Evolutionary conservation across 2,797 vertebrate genomes (phyloP).

Genomic region (Pangasius macronema): DNA sequence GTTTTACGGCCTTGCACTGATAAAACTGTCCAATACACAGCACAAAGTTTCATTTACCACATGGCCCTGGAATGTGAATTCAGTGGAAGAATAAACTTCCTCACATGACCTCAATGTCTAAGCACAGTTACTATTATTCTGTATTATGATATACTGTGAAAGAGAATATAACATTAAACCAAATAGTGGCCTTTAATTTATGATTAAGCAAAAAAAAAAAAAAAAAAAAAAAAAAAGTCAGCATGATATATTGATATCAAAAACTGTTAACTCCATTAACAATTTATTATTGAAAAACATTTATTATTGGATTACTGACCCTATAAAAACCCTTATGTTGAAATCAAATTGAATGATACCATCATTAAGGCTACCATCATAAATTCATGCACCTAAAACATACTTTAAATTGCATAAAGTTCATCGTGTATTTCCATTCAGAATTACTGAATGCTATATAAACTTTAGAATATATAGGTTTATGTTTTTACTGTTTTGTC

Average conservation of each 20-base stretch:
- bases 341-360: background rate
- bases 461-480: background rate
- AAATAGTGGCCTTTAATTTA: background rate
- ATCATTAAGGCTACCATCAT: background rate
- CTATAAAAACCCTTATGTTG: background rate
- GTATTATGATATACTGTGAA: background rate
- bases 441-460: background rate
- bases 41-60: slow-evolving; percentile 40
- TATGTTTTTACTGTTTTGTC: background rate
- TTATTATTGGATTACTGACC: background rate
- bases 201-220: background rate
- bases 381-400: background rate
- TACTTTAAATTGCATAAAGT: background rate
- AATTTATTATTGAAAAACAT: background rate
- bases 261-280: background rate
- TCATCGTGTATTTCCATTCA: background rate
- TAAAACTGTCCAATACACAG: slow-evolving; percentile 41
- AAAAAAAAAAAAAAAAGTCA: background rate
- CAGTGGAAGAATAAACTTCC: slow-evolving; percentile 18
- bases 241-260: background rate
- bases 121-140: background rate
- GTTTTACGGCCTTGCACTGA: slow-evolving; percentile 28
- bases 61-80: slow-evolving; percentile 52
- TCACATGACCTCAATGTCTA: slow-evolving; percentile 11
- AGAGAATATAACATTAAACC: background rate